Percentiles rank a stretch among this genome's conserved stretches.
Evolutionary conservation across 2,888 invertebrate genomes (phyloP).

Genomic region (Pandemis cinnamomeana): DNA sequence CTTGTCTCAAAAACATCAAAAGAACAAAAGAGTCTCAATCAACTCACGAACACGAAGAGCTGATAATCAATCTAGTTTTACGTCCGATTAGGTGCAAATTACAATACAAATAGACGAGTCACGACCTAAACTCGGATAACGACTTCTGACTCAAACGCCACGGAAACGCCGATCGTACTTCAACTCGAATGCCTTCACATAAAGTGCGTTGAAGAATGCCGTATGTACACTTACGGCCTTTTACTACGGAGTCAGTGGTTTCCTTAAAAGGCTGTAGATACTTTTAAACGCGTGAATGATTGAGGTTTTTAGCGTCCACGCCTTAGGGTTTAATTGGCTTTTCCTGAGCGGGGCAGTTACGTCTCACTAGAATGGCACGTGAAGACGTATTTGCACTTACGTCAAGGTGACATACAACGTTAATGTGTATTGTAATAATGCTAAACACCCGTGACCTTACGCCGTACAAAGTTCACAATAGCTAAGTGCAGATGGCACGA

Average conservation of each 20-base stretch:
- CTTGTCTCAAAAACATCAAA: conserved; percentile 62
- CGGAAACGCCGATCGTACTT: neutral
- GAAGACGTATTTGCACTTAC: conserved; percentile 71
- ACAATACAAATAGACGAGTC: conserved; percentile 81
- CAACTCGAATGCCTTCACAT: conserved; percentile 41
- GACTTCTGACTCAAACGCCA: conserved; percentile 12
- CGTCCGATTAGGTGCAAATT: conserved; percentile 83
- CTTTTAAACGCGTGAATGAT: conserved; percentile 50
- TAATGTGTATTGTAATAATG: conserved; percentile 80
- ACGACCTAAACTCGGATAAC: conserved; percentile 59
- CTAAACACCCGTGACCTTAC: conserved; percentile 82
- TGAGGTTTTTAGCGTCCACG: conserved; percentile 51
- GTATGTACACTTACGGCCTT: conserved; percentile 44
- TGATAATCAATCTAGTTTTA: conserved; percentile 82
- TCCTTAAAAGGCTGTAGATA: conserved; percentile 54
- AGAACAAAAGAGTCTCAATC: conserved; percentile 68
- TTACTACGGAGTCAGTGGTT: conserved; percentile 36
- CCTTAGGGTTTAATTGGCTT: conserved; percentile 55
- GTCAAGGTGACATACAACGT: conserved; percentile 82
- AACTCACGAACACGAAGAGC: conserved; percentile 62
- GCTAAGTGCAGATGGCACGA: conserved; percentile 69
- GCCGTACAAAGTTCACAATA: conserved; percentile 76
- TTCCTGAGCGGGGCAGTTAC: conserved; percentile 45
- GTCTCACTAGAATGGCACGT: conserved; percentile 46
- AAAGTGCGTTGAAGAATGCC: conserved; percentile 42